Percentiles rank a stretch among this genome's conserved stretches.
These are phyloP conservation scores for Microtus richardsoni DNA, from an alignment of 2,113 vertebrate genomes.

Conservation along the genomic window DNA sequence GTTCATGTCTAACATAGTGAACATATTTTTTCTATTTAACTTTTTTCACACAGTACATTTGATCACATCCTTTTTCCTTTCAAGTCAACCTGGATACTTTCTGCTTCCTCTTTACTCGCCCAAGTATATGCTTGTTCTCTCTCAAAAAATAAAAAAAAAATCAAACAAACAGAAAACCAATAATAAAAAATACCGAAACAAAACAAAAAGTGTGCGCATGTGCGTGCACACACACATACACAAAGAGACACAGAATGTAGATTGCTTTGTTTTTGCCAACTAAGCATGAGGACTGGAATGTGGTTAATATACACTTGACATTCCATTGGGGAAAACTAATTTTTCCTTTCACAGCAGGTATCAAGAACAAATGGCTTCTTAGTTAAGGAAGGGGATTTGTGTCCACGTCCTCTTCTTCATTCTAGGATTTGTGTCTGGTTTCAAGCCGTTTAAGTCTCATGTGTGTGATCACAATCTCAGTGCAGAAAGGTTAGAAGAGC, in stretches of 20 bases:
- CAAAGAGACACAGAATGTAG: too few relatives aligned
- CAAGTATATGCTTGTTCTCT: background rate
- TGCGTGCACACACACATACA: background rate
- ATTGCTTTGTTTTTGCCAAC: background rate
- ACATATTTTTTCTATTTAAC: background rate
- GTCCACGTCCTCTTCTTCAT: background rate
- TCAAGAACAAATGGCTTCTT: background rate
- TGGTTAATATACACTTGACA: background rate
- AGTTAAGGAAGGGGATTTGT: background rate
- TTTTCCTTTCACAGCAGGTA: background rate
- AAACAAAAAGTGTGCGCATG: background rate
- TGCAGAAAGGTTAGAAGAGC: background rate
- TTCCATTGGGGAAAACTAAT: background rate
- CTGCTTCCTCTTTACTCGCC: background rate
- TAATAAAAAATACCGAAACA: background rate
- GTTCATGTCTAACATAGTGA: rapidly evolving
- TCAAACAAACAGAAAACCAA: background rate
- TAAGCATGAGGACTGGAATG: background rate
- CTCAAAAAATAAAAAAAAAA: background rate
- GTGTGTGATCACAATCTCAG: background rate
- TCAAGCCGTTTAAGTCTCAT: background rate
- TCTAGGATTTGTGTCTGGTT: background rate
- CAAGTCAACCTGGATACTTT: background rate
- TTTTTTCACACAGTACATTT: background rate
- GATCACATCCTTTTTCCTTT: background rate